A percentile compares a stretch with the other conserved stretches of the same genome.
phyloP scores from a whole-genome alignment of 2,113 vertebrate species.

The Anolis carolinensis region DNA sequence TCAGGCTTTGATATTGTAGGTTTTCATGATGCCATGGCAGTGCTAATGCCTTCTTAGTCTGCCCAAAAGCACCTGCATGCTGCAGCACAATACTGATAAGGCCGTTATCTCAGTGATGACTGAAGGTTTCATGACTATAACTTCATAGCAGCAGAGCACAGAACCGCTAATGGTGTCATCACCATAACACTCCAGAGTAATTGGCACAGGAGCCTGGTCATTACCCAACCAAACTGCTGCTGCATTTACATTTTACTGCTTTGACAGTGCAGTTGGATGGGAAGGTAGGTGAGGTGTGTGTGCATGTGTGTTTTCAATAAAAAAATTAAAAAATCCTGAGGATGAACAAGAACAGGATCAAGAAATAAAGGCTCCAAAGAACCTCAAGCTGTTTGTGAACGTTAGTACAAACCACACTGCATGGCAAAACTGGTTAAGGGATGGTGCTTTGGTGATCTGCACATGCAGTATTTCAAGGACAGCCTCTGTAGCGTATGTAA shows the following conservation, averaged over 20 bases:
- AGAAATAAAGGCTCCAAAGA: neutral
- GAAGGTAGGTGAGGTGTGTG: neutral
- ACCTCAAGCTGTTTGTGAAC: neutral
- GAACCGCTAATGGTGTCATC: constrained; percentile 17
- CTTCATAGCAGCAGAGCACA: neutral
- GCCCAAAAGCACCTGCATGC: neutral
- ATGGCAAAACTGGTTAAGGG: no score
- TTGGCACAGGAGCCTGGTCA: neutral
- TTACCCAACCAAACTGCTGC: constrained; percentile 29
- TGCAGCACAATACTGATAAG: neutral
- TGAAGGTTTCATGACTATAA: constrained; percentile 29
- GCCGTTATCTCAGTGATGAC: constrained; percentile 34
- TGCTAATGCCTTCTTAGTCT: constrained; percentile 27
- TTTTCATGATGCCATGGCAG: constrained; percentile 4
- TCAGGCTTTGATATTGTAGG: constrained; percentile 33
- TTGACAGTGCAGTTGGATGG: neutral
- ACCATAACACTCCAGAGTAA: constrained; percentile 25
- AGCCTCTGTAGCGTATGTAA: no score
- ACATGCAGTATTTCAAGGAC: no score
- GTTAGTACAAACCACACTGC: no score
- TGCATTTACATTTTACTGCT: neutral
- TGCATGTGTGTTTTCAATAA: no score
- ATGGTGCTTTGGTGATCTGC: no score
- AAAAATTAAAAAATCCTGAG: neutral
- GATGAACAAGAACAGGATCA: constrained; percentile 11